phyloP scores from a whole-genome alignment of 2,888 invertebrate genomes.

The Ametastegia equiseti region DNA sequence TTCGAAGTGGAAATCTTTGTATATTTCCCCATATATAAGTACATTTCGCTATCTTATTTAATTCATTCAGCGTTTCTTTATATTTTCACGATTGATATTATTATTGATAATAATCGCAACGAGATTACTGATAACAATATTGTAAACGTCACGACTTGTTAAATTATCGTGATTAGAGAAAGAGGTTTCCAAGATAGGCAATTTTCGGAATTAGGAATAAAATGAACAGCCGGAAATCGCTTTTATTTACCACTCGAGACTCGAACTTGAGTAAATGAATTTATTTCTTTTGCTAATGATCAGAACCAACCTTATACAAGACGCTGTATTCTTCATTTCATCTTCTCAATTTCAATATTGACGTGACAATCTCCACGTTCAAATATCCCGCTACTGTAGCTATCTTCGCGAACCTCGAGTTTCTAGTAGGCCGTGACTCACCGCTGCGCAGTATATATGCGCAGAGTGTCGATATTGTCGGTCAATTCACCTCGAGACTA shows the following conservation, averaged over 20 bases:
- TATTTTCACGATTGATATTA: no score
- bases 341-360: not conserved
- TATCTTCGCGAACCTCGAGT: not conserved
- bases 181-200: not conserved
- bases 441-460: not conserved
- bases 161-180: not conserved
- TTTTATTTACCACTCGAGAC: no score
- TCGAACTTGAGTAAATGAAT: no score
- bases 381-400: not conserved
- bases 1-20: no score
- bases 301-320: no score
- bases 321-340: not conserved
- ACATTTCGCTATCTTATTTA: no score
- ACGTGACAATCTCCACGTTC: not conserved
- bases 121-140: not conserved
- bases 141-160: not conserved
- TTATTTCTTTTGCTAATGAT: no score
- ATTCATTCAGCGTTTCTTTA: no score
- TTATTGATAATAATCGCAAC: no score
- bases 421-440: slow-evolving; percentile 1
- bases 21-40: no score
- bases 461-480: no score
- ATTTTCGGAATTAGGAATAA: not conserved
- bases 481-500: no score
- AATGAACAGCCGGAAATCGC: not conserved